Evolutionary conservation across 2,113 vertebrate genomes (phyloP).

Genomic region (Drymodes brunneopygia): DNA sequence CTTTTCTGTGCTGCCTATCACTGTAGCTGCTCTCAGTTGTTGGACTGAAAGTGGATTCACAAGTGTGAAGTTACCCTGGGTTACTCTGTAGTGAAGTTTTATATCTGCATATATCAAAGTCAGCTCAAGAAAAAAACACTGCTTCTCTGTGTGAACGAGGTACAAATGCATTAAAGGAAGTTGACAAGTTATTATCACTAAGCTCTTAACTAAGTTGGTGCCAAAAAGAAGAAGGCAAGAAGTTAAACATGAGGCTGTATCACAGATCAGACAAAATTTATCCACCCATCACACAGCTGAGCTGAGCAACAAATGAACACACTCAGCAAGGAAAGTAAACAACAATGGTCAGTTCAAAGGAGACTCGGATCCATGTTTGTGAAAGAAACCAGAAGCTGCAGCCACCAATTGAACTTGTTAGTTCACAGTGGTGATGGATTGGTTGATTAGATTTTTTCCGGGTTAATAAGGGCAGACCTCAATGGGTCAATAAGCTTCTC

Average conservation of each 20-base stretch:
- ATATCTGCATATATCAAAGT: not conserved
- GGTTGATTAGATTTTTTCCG: constrained; percentile 21
- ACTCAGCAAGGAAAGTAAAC: not conserved
- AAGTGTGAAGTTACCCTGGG: not conserved
- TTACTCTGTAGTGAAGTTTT: not conserved
- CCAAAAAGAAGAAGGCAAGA: not conserved
- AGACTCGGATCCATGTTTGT: not conserved
- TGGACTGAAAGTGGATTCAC: not conserved
- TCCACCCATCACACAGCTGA: not conserved
- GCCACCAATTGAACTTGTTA: constrained; percentile 6
- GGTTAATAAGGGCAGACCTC: constrained; percentile 56
- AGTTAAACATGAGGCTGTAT: not conserved
- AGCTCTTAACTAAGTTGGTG: not conserved
- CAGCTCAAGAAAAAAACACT: not conserved
- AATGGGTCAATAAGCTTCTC: not conserved
- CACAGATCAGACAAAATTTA: not conserved
- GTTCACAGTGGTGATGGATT: not conserved
- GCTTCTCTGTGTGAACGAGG: not conserved
- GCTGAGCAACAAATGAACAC: not conserved
- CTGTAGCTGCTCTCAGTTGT: not conserved
- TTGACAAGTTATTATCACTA: not conserved
- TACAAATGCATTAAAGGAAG: not conserved
- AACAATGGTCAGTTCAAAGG: not conserved
- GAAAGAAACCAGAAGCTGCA: constrained; percentile 1
- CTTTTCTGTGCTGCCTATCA: accelerated